Base-by-base conservation (phyloP, 2,113 vertebrate genomes). In the Ameiurus melas region DNA sequence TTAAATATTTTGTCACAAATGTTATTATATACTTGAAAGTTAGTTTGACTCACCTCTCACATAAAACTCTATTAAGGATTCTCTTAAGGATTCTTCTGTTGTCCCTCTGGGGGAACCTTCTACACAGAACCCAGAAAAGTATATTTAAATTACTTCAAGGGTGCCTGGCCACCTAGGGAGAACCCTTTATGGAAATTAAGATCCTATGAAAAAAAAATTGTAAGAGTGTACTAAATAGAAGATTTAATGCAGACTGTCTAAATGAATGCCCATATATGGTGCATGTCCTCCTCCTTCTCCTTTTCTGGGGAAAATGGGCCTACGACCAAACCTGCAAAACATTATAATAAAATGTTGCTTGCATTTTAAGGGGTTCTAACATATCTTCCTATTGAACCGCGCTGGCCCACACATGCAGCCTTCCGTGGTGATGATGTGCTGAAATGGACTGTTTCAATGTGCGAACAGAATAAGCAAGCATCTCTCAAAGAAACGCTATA, bases 381-480 rank as follows among this genome's bases (percentile, higher is more conserved):
- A 70, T 68, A 53, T 53, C 64, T 51, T 53, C 60, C 39, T n/a
- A 27, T 66, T 84, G 82, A 17, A 25, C 82, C 47, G 4, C 3
- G 19, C 58, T 53, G 27, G 64, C 39, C 14, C 83, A 58, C 60
- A 84, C 25, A 47, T 14, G 82, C 47, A 64, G 58, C 9, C 39
- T 53, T n/a, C 47, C 17, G n/a, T 81, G 30, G 30, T 33, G 25
- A 60, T 82, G 57, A 82, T 36, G 53, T 81, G 13, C 79, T 55
- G 25, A 55, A 78, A 53, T 53, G 27, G 2, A 86, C 66, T 75
- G 33, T 86, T 85, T 78, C 57, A 83, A 78, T 47, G 60, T 83
- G 60, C 80, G 51, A 71, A 25, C 39, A 51, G 16, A 39, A 39
- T 75, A 85, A 47, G 27, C 25, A 39, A 86, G 70, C 25, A 64